Conservation (phyloP, 2,113 vertebrate species). For the Euleptes europaea region DNA sequence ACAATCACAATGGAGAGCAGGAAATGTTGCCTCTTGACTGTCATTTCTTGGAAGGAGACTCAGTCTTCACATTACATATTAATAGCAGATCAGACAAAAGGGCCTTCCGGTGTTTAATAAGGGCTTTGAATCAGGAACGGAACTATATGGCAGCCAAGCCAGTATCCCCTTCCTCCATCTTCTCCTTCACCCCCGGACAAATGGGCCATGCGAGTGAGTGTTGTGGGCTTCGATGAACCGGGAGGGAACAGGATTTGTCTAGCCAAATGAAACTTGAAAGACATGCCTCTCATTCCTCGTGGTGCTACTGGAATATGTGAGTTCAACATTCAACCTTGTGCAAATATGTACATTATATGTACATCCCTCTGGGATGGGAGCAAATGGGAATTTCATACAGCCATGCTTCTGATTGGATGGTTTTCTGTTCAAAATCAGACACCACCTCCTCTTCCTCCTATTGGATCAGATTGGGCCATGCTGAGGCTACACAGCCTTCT, state of each 20-base stretch:
- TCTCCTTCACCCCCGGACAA: not conserved
- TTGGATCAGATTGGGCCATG: not conserved
- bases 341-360: no score
- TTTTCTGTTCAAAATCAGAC: not conserved
- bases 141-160: not conserved
- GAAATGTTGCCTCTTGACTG: constrained; percentile 23
- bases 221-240: not conserved
- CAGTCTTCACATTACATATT: not conserved
- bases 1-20: constrained; percentile 33
- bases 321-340: not conserved
- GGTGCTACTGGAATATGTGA: no score
- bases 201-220: constrained; percentile 17
- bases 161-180: not conserved
- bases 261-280: not conserved
- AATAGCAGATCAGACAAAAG: not conserved
- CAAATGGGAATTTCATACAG: not conserved
- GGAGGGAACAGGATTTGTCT: not conserved
- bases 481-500: not conserved
- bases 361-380: not conserved
- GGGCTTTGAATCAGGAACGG: not conserved
- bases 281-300: not conserved
- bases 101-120: not conserved
- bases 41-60: not conserved
- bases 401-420: not conserved
- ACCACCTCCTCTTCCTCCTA: not conserved